Percentiles rank a stretch among this genome's conserved stretches.
phyloP scores from a whole-genome alignment of 1,140 invertebrate species.

The Cephus cinctus region DNA sequence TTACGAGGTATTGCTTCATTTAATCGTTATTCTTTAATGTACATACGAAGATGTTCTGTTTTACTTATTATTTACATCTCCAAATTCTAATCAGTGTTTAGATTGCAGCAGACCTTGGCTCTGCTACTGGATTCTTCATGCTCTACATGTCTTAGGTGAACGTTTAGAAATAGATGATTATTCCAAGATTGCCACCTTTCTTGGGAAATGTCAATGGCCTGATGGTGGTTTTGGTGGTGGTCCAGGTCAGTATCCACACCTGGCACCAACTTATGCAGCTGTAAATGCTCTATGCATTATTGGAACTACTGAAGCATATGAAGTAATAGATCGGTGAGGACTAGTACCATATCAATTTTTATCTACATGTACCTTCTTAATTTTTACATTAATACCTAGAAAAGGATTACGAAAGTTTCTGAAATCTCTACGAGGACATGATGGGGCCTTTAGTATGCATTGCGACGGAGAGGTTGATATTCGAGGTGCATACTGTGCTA shows the following conservation, averaged over 20 bases:
- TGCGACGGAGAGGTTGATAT: slow-evolving; percentile 94
- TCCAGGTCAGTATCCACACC: slow-evolving; percentile 86
- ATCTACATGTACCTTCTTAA: neutral
- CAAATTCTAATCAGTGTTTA: slow-evolving; percentile 62
- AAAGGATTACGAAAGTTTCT: slow-evolving; percentile 75
- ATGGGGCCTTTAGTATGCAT: slow-evolving; percentile 92
- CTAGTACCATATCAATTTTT: neutral
- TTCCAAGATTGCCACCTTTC: slow-evolving; percentile 67
- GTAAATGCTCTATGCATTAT: slow-evolving; percentile 89
- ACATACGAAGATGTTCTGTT: slow-evolving; percentile 15
- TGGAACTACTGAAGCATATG: slow-evolving; percentile 82
- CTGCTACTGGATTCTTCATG: slow-evolving; percentile 93
- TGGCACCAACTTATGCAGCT: slow-evolving; percentile 96
- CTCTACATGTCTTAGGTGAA: slow-evolving; percentile 78
- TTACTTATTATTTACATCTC: slow-evolving; percentile 14
- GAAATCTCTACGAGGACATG: slow-evolving; percentile 70
- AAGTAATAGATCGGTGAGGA: slow-evolving; percentile 78
- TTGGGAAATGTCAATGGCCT: slow-evolving; percentile 74
- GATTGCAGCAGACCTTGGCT: slow-evolving; percentile 95
- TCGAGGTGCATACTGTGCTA: slow-evolving; percentile 92
- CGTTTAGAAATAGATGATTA: slow-evolving; percentile 68
- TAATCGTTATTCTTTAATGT: slow-evolving; percentile 13
- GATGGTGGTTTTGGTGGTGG: slow-evolving; percentile 93
- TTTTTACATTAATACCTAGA: slow-evolving; percentile 41
- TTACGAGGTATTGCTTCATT: slow-evolving; percentile 62